Conservation (phyloP, 2,113 vertebrate species). For the Dissostichus mawsoni region DNA sequence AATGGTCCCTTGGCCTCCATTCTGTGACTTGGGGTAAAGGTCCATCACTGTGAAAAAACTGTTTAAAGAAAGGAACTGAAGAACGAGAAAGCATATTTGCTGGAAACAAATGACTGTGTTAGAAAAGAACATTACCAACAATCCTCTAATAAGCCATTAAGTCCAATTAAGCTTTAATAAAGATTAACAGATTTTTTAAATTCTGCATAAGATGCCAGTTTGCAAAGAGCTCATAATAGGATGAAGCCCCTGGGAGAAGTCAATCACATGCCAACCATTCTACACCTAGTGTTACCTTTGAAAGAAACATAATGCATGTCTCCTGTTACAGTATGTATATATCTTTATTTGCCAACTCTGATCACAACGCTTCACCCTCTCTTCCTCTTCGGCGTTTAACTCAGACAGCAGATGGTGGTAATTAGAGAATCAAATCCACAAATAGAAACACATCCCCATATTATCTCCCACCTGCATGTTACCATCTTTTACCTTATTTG, state of each 20-base stretch:
- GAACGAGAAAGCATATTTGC: neutral
- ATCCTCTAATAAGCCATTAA: neutral
- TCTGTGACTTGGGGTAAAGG: conserved; percentile 7
- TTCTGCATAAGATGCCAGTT: neutral
- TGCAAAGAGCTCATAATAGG: conserved; percentile 9
- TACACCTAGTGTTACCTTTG: conserved; percentile 19
- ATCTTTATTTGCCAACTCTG: conserved; percentile 47
- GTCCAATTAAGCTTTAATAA: conserved; percentile 3
- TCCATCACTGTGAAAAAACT: conserved; percentile 11
- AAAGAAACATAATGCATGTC: conserved; percentile 30
- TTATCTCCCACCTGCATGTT: conserved; percentile 49
- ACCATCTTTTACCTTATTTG: conserved; percentile 46
- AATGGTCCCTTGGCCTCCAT: conserved; percentile 13
- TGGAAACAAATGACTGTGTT: neutral
- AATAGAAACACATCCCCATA: conserved; percentile 33
- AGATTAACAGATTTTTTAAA: neutral
- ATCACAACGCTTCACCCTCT: conserved; percentile 10
- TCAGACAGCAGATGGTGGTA: conserved; percentile 60
- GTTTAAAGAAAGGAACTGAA: neutral
- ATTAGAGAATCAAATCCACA: conserved; percentile 56
- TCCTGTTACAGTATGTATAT: conserved; percentile 21
- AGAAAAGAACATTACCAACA: neutral
- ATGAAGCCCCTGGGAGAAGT: conserved; percentile 23
- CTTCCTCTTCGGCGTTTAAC: conserved; percentile 24
- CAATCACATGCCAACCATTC: conserved; percentile 13